phyloP scores from a whole-genome alignment of 2,113 vertebrate species.

The Pachycephala philippinensis region DNA sequence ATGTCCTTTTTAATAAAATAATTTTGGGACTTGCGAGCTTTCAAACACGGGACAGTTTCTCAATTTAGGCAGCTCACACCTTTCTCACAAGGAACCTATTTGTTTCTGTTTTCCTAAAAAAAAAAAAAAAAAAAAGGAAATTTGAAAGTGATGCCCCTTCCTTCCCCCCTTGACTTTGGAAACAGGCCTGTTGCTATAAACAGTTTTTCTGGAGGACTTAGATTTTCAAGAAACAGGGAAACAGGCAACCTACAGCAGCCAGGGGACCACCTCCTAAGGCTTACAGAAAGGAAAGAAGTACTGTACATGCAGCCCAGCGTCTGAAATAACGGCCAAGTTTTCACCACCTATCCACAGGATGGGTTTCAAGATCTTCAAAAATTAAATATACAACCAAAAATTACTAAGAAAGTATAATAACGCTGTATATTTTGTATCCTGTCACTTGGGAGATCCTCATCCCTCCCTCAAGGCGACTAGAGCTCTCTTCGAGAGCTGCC shows the following conservation, averaged over 20 bases:
- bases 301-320: neutral
- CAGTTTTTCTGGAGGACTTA: constrained; percentile 47
- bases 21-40: constrained; percentile 38
- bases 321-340: neutral
- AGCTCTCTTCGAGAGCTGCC: neutral
- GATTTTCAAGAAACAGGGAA: constrained; percentile 76
- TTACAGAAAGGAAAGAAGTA: neutral
- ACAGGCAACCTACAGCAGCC: constrained; percentile 69
- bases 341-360: neutral
- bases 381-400: neutral
- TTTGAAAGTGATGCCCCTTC: constrained; percentile 28
- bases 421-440: neutral
- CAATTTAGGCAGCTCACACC: constrained; percentile 49
- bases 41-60: neutral
- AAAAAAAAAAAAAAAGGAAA: neutral
- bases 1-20: constrained; percentile 68
- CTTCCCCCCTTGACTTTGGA: neutral
- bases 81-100: constrained; percentile 26
- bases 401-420: neutral
- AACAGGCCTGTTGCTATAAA: constrained; percentile 33
- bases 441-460: neutral
- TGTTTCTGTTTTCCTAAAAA: constrained; percentile 26
- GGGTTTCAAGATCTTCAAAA: neutral
- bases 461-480: neutral
- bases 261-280: constrained; percentile 50